Conservation (phyloP, 2,888 invertebrate genomes). For the Netelia fuscicornis region DNA sequence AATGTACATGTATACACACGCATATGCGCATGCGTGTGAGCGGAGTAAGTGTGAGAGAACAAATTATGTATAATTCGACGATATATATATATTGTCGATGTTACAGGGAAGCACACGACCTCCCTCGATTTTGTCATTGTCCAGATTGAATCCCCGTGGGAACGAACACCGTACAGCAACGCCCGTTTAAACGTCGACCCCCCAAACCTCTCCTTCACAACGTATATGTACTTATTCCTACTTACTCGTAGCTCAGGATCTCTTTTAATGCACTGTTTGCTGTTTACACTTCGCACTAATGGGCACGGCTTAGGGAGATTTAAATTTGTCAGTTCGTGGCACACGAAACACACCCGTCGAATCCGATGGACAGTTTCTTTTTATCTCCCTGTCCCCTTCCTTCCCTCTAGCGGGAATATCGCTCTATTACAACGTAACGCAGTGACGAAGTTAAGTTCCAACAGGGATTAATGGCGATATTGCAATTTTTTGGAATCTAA, state of each 20-base stretch:
- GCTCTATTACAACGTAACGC: conserved; percentile 37
- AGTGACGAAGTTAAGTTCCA: conserved; percentile 13
- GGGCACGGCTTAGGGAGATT: conserved; percentile 84
- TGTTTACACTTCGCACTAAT: conserved; percentile 84
- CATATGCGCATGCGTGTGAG: background rate
- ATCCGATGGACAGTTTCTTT: conserved; percentile 39
- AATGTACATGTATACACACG: background rate
- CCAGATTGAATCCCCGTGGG: conserved; percentile 83
- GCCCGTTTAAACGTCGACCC: conserved; percentile 55
- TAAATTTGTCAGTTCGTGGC: conserved; percentile 82
- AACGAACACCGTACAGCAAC: conserved; percentile 81
- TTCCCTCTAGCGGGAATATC: conserved; percentile 17
- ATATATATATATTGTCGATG: conserved; percentile 28
- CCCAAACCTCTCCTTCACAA: background rate
- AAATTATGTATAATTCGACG: conserved; percentile 48
- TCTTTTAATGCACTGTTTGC: conserved; percentile 83
- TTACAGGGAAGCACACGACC: conserved; percentile 53
- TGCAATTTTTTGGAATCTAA: background rate
- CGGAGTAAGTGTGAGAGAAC: conserved; percentile 39
- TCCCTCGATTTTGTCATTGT: conserved; percentile 69
- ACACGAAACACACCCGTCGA: conserved; percentile 46
- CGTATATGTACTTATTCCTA: conserved; percentile 14
- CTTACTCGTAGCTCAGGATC: conserved; percentile 69
- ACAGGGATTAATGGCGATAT: background rate
- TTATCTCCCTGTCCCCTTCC: background rate